Evolutionary conservation across 1,140 invertebrate species (phyloP).

Genomic region (Drosophila miranda): DNA sequence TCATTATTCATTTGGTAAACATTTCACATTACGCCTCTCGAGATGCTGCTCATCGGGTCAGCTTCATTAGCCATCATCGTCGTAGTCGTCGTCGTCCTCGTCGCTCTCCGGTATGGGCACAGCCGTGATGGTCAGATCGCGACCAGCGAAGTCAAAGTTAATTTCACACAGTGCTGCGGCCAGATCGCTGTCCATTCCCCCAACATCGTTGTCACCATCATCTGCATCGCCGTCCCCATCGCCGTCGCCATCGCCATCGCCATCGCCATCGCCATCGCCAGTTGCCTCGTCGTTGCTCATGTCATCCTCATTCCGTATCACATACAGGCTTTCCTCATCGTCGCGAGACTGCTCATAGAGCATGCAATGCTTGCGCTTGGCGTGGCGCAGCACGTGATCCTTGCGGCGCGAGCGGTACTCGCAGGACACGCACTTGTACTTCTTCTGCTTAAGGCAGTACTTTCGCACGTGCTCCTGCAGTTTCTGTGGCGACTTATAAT

Average conservation of each 20-base stretch:
- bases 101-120: constrained; percentile 76
- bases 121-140: constrained; percentile 75
- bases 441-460: constrained; percentile 80
- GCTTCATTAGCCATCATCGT: constrained; percentile 65
- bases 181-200: constrained; percentile 55
- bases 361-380: constrained; percentile 76
- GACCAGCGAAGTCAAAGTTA: constrained; percentile 70
- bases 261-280: constrained; percentile 42
- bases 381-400: constrained; percentile 77
- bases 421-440: constrained; percentile 79
- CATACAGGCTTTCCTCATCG: constrained; percentile 74
- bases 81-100: constrained; percentile 78
- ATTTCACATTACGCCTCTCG: constrained; percentile 77
- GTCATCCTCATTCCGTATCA: constrained; percentile 78
- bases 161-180: constrained; percentile 65
- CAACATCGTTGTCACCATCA: constrained; percentile 40
- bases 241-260: constrained; percentile 10
- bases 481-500: constrained; percentile 73
- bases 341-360: constrained; percentile 62
- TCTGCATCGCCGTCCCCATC: constrained; percentile 39
- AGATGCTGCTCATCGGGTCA: constrained; percentile 15
- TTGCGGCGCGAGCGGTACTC: constrained; percentile 79
- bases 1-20: constrained; percentile 75
- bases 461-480: constrained; percentile 80
- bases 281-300: constrained; percentile 66